Evolutionary conservation across 2,113 vertebrate genomes (phyloP).

Genomic region (Orthonyx spaldingii): DNA sequence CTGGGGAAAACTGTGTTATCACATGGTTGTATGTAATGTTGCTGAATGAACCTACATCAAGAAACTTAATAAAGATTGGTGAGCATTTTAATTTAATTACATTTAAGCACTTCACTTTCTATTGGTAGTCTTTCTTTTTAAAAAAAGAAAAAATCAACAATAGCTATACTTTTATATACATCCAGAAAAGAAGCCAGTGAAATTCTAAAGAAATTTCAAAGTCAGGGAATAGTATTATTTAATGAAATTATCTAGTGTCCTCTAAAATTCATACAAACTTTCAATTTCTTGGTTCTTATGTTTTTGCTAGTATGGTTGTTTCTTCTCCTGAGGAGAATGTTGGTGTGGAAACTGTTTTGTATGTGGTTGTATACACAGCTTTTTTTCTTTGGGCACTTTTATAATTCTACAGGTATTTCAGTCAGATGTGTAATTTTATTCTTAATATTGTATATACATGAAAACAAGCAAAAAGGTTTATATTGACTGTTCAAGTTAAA

Average conservation of each 20-base stretch:
- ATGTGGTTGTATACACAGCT: background rate
- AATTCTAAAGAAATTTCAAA: background rate
- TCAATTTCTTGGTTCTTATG: background rate
- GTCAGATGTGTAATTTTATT: background rate
- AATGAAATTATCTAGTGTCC: background rate
- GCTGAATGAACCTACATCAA: background rate
- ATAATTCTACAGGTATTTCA: background rate
- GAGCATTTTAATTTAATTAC: background rate
- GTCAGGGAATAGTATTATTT: background rate
- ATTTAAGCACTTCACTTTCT: background rate
- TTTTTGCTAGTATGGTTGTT: background rate
- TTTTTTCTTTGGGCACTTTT: background rate
- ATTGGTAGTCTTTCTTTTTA: background rate
- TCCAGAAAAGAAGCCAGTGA: background rate
- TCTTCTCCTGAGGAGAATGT: background rate
- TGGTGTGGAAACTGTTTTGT: background rate
- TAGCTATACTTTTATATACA: background rate
- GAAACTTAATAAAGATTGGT: background rate
- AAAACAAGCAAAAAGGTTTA: background rate
- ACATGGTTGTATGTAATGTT: background rate
- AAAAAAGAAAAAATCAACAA: background rate
- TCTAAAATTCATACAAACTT: background rate
- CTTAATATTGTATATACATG: background rate
- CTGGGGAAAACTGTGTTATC: background rate
- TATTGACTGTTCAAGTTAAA: background rate